Conservation (phyloP, 2,113 vertebrate genomes). For the Nesoenas mayeri region DNA sequence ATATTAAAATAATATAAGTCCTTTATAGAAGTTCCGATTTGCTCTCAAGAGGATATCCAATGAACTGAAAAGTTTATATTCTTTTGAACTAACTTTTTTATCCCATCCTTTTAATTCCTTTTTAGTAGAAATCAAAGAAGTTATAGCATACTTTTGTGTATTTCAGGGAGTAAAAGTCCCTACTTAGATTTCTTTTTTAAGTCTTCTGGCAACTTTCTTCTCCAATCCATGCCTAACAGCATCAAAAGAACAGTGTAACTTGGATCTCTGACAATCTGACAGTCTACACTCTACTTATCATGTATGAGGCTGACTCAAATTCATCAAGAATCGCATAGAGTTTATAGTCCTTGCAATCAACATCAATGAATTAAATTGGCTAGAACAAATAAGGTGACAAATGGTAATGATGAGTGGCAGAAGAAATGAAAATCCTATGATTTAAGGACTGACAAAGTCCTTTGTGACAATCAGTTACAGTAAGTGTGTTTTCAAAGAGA, state of each 20-base stretch:
- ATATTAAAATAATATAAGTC: not conserved
- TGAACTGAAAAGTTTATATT: not conserved
- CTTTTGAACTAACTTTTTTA: not conserved
- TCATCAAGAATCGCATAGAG: slow-evolving; percentile 41
- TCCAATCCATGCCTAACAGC: not conserved
- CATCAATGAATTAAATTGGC: slow-evolving; percentile 76
- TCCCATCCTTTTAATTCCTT: not conserved
- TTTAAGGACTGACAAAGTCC: slow-evolving; percentile 44
- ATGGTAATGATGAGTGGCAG: slow-evolving; percentile 70
- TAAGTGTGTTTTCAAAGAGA: slow-evolving; percentile 27
- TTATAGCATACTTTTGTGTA: not conserved
- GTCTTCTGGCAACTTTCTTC: not conserved
- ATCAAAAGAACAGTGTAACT: slow-evolving; percentile 21
- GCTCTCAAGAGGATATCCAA: not conserved
- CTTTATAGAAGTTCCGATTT: not conserved
- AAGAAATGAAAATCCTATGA: slow-evolving; percentile 42
- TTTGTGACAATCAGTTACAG: slow-evolving; percentile 19
- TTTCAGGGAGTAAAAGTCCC: not conserved
- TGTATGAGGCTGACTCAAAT: slow-evolving; percentile 48
- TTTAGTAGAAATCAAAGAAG: not conserved
- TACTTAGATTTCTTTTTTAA: not conserved
- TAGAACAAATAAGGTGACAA: slow-evolving; percentile 76
- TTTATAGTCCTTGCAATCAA: slow-evolving; percentile 59
- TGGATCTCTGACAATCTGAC: not conserved
- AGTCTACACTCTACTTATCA: slow-evolving; percentile 21